These are phyloP conservation scores for Plebejus argus DNA, from an alignment of 2,888 invertebrate species.

Conservation along the genomic window DNA sequence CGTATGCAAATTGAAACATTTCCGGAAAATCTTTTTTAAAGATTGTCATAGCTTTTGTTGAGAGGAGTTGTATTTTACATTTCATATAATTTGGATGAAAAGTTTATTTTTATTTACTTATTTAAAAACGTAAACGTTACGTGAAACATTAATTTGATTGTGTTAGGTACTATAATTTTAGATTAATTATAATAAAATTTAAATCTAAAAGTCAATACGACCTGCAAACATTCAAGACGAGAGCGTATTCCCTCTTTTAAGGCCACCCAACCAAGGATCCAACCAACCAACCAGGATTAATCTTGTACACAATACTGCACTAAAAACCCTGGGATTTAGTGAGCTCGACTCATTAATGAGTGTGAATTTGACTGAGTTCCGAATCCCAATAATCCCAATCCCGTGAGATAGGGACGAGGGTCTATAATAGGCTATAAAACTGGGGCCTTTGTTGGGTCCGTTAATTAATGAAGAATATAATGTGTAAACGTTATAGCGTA, in stretches of 20 bases:
- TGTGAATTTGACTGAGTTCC: constrained; percentile 13
- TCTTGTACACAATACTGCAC: background rate
- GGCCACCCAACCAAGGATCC: no score
- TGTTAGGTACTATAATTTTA: background rate
- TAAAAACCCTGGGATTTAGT: background rate
- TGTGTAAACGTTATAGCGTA: background rate
- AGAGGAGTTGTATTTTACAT: no score
- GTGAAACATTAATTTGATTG: no score
- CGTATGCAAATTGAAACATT: background rate
- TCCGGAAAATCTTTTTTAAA: background rate
- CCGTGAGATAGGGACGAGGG: background rate
- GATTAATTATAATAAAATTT: no score
- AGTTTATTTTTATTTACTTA: no score
- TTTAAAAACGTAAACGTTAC: no score
- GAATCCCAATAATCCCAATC: constrained; percentile 7
- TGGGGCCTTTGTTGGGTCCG: background rate
- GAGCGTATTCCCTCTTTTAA: no score
- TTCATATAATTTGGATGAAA: no score
- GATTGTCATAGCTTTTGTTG: background rate
- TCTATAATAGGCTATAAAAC: constrained; percentile 16
- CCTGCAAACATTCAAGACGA: no score
- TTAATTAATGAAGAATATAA: constrained; percentile 12
- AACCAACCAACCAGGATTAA: background rate
- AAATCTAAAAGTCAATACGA: no score
- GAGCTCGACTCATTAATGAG: background rate